Evolutionary conservation across 2,888 invertebrate genomes (phyloP).

Genomic region (Bellardia bayeri): DNA sequence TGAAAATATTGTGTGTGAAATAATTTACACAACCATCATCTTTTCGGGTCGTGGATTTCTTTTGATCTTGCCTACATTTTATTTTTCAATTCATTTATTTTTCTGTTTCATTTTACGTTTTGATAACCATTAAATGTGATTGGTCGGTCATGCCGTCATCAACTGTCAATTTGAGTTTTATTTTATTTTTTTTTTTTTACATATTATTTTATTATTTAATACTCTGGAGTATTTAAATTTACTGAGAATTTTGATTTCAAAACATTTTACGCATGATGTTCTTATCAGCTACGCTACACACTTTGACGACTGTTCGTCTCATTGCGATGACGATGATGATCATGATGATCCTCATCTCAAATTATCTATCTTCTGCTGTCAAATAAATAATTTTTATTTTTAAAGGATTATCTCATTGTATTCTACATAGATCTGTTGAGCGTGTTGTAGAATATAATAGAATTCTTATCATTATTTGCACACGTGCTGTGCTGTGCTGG

Average conservation of each 20-base stretch:
- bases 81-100: neutral
- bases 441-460: neutral
- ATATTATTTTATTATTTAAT: constrained; percentile 33
- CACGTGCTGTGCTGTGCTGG: constrained; percentile 47
- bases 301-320: constrained; percentile 54
- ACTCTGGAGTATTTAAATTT: constrained; percentile 1
- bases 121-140: constrained; percentile 51
- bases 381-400: constrained; percentile 52
- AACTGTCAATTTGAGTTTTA: neutral
- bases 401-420: constrained; percentile 68
- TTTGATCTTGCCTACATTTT: constrained; percentile 55
- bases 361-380: constrained; percentile 6
- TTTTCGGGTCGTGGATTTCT: constrained; percentile 42
- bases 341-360: neutral
- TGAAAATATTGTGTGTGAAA: constrained; percentile 6
- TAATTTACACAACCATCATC: constrained; percentile 19
- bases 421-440: constrained; percentile 24
- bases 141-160: constrained; percentile 64
- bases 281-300: constrained; percentile 30
- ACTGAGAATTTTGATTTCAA: neutral
- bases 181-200: neutral
- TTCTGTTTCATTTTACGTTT: constrained; percentile 11
- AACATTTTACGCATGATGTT: constrained; percentile 29
- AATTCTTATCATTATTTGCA: constrained; percentile 26
- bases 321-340: constrained; percentile 15